phyloP scores from a whole-genome alignment of 2,113 vertebrate genomes.

The Athene cunicularia region DNA sequence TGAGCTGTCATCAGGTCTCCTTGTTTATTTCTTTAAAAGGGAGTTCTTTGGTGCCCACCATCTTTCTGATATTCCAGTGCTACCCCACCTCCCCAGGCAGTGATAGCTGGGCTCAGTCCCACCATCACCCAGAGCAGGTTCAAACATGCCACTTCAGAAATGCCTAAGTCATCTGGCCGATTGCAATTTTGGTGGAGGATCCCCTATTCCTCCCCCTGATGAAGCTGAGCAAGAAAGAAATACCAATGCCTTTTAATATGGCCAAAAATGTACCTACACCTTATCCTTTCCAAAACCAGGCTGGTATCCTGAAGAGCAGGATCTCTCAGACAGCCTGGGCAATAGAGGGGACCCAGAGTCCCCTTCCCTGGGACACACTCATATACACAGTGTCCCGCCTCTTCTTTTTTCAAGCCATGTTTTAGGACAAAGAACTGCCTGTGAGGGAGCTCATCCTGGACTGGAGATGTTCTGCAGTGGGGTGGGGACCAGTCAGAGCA shows the following conservation, averaged over 20 bases:
- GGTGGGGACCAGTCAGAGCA: not conserved
- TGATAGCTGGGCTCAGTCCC: not conserved
- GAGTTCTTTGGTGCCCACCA: not conserved
- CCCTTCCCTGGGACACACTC: not conserved
- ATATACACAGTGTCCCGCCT: not conserved
- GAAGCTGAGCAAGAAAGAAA: not conserved
- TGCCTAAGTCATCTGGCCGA: rapidly evolving
- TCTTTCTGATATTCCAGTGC: not conserved
- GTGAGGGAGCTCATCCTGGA: not conserved
- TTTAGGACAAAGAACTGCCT: not conserved
- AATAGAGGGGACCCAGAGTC: not conserved
- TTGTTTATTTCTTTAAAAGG: not conserved
- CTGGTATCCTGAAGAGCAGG: not conserved
- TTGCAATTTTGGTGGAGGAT: not conserved
- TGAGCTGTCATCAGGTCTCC: not conserved
- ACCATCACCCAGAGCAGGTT: not conserved
- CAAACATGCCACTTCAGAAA: not conserved
- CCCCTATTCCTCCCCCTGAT: not conserved
- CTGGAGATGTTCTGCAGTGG: not conserved
- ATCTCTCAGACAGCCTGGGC: not conserved
- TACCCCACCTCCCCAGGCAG: not conserved
- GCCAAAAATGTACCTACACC: not conserved
- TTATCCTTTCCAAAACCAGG: not conserved
- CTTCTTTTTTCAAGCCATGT: not conserved
- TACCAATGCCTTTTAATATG: not conserved